Evolutionary conservation across 2,797 vertebrate species (phyloP).

Genomic region (Chrosomus eos): DNA sequence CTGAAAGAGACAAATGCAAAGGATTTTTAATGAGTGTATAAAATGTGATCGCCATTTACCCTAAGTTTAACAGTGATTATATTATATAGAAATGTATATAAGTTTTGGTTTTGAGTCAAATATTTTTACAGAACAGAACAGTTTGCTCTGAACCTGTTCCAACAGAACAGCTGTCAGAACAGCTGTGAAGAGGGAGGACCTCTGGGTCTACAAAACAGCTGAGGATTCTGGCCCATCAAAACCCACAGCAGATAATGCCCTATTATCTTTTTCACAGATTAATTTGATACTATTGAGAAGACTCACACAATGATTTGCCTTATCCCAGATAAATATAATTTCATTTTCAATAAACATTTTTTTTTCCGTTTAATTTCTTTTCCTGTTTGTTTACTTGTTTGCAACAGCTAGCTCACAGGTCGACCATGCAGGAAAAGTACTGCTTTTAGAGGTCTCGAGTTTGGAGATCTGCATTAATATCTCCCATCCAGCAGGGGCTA

Average conservation of each 20-base stretch:
- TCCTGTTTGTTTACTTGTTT: not conserved
- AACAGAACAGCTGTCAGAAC: not conserved
- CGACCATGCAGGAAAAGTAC: not conserved
- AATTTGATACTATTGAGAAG: not conserved
- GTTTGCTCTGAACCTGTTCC: not conserved
- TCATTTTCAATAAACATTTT: not conserved
- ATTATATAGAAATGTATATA: not conserved
- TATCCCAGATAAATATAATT: not conserved
- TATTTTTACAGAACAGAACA: not conserved
- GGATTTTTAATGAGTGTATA: not conserved
- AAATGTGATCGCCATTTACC: not conserved
- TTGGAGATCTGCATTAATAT: not conserved
- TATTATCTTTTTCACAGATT: not conserved
- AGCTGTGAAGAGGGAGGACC: not conserved
- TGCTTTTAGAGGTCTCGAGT: not conserved
- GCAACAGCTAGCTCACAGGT: not conserved
- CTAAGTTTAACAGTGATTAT: not conserved
- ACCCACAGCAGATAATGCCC: not conserved
- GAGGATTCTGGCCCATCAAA: not conserved
- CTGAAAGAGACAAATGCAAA: not conserved
- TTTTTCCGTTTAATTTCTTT: not conserved
- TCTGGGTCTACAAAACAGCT: not conserved
- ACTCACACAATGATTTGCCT: not conserved
- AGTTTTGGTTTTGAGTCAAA: not conserved
- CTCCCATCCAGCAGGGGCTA: not conserved